Base-by-base conservation (phyloP, 2,113 vertebrate species). In the Cephalopholis sonnerati region DNA sequence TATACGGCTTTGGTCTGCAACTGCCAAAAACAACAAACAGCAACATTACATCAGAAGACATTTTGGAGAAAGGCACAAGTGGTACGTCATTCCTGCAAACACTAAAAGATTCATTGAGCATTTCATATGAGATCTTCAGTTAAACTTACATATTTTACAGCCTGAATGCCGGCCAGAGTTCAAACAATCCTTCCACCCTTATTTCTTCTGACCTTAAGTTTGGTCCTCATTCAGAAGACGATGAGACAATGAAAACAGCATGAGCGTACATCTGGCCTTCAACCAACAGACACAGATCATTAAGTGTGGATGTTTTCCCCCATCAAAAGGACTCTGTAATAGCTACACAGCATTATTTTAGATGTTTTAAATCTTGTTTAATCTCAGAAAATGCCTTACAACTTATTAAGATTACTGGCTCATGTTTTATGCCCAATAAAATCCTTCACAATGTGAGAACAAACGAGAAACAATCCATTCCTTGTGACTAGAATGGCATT, bases 81-180 rank as follows among this genome's bases (percentile, higher is more conserved):
- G 41, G 39, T 20, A 82, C 65, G 79, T 81, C 62, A 67, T 44
- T 46, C 36, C 44, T 66, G 71, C 53, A 84, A 82, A 79, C 79
- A 79, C 87, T 88, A 44, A 89, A 92, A 87, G 76, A 89, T 86
- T 90, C 72, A 90, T 87, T 0, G 54, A 80, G 82, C 48, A 6
- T 79, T 90, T 89, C 81, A 69, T 5, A 64, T 66, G 24, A 74
- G 53, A 54, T 84, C 82, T 72, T 85, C 86, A 44, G 74, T 22
- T 17, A 83, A 91, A 88, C 57, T 65, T 91, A 55, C 86, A 85
- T 82, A 82, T 88, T 93, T 91, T 85, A 92, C 86, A 80, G 82
- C 46, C 74, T 74, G 80, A 87, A 62, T 17, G 48, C n/a, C 20
- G 44, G 84, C 74, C 68, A 62, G 46, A 66, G 1, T 74, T 76